These are phyloP conservation scores for Centrocercus urophasianus DNA, from an alignment of 2,113 vertebrate genomes.

Conservation along the genomic window DNA sequence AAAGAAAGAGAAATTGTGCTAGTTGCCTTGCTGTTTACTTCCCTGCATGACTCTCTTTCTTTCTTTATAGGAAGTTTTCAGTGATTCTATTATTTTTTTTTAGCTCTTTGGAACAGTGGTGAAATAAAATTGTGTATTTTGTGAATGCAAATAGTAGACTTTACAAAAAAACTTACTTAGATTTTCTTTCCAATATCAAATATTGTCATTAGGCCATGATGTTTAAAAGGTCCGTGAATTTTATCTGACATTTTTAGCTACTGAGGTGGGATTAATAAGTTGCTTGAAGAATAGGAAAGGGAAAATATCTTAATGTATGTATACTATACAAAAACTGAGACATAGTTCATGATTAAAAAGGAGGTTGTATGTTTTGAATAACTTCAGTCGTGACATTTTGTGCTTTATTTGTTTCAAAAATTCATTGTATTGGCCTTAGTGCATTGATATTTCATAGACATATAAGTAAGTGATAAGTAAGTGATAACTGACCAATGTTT, in stretches of 20 bases:
- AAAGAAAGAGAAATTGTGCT: background rate
- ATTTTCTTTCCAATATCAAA: background rate
- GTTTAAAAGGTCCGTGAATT: background rate
- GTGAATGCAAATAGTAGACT: background rate
- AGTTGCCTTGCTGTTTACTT: background rate
- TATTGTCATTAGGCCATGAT: background rate
- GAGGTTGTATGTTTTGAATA: slow-evolving; percentile 33
- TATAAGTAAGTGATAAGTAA: slow-evolving; percentile 5
- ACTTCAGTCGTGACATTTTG: slow-evolving; percentile 17
- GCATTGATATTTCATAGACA: slow-evolving; percentile 17
- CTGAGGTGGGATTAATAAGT: background rate
- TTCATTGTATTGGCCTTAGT: slow-evolving; percentile 3
- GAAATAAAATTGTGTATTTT: background rate
- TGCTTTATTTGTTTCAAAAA: slow-evolving; percentile 18
- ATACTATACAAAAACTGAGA: background rate
- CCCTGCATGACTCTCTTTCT: background rate
- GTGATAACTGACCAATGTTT: slow-evolving; percentile 35
- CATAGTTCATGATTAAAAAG: background rate
- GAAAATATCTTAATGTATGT: background rate
- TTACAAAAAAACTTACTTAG: background rate
- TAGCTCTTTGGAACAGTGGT: background rate
- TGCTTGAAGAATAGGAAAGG: background rate
- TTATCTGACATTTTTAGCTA: background rate
- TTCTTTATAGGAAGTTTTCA: background rate
- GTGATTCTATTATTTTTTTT: background rate